Percentiles rank a stretch among this genome's conserved stretches.
Evolutionary conservation across 2,113 vertebrate genomes (phyloP).

Genomic region (Pterocles gutturalis): DNA sequence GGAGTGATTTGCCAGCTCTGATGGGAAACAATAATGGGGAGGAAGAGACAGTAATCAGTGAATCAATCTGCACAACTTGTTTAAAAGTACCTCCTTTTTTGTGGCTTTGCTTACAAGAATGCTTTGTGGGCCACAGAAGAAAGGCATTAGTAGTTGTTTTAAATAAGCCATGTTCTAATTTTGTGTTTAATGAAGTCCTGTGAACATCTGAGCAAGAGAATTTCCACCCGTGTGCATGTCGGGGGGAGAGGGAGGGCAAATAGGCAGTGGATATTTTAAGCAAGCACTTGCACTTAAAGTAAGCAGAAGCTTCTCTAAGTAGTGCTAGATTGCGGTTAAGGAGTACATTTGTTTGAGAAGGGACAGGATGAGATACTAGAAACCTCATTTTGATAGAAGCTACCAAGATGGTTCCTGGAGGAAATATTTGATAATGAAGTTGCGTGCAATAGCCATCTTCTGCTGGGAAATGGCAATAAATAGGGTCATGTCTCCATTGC

Average conservation of each 20-base stretch:
- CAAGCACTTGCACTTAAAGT: neutral
- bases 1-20: neutral
- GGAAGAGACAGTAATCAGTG: slow-evolving; percentile 20
- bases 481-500: accelerated
- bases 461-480: neutral
- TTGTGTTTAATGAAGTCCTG: neutral
- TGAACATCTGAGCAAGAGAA: slow-evolving; percentile 7
- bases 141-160: neutral
- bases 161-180: slow-evolving; percentile 15
- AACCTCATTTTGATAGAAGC: neutral
- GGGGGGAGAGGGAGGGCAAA: neutral
- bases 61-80: neutral
- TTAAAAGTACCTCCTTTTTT: slow-evolving; percentile 53
- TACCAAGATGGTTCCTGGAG: neutral
- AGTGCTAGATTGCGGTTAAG: neutral
- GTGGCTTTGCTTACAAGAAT: slow-evolving; percentile 69
- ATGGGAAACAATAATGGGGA: slow-evolving; percentile 41
- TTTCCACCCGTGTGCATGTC: neutral
- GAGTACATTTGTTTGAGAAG: neutral
- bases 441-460: accelerated
- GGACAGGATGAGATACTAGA: neutral
- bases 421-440: neutral
- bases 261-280: neutral
- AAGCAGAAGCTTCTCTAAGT: neutral
- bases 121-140: slow-evolving; percentile 21